A percentile compares a stretch with the other conserved stretches of the same genome.
Evolutionary conservation across 2,888 invertebrate species (phyloP).

Genomic region (Nasonia oneida): DNA sequence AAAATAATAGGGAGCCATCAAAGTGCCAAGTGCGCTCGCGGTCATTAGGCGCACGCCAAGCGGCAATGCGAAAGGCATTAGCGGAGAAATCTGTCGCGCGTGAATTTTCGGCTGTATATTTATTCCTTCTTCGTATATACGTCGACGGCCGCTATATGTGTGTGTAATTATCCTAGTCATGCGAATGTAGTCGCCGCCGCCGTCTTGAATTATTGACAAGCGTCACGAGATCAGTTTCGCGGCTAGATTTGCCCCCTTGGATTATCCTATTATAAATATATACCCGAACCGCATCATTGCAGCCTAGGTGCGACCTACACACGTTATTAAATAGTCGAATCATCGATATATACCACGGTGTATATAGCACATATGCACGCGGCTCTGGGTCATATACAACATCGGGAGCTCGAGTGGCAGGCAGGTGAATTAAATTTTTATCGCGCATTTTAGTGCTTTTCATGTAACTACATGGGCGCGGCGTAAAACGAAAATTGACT

Average conservation of each 20-base stretch:
- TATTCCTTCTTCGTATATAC: background rate
- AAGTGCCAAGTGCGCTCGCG: slow-evolving; percentile 42
- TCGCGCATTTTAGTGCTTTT: slow-evolving; percentile 52
- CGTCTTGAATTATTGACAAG: slow-evolving; percentile 52
- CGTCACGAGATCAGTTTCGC: background rate
- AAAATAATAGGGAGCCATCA: background rate
- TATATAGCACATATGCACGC: no score
- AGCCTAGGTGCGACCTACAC: no score
- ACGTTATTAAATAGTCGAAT: no score
- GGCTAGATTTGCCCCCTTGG: slow-evolving; percentile 17
- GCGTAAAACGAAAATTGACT: slow-evolving; percentile 56
- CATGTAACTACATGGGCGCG: background rate
- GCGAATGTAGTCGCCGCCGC: slow-evolving; percentile 39
- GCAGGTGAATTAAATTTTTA: slow-evolving; percentile 54
- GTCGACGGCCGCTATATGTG: background rate
- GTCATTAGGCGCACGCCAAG: slow-evolving; percentile 70
- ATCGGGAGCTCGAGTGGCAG: background rate
- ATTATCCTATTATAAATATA: slow-evolving; percentile 8
- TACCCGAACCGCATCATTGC: no score
- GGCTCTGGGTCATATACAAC: background rate
- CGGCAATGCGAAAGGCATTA: slow-evolving; percentile 71
- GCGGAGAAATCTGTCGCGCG: slow-evolving; percentile 54
- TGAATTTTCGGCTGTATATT: slow-evolving; percentile 35
- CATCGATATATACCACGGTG: no score
- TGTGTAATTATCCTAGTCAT: slow-evolving; percentile 46